phyloP scores from a whole-genome alignment of 2,797 vertebrate species.

The Zalophus californianus region DNA sequence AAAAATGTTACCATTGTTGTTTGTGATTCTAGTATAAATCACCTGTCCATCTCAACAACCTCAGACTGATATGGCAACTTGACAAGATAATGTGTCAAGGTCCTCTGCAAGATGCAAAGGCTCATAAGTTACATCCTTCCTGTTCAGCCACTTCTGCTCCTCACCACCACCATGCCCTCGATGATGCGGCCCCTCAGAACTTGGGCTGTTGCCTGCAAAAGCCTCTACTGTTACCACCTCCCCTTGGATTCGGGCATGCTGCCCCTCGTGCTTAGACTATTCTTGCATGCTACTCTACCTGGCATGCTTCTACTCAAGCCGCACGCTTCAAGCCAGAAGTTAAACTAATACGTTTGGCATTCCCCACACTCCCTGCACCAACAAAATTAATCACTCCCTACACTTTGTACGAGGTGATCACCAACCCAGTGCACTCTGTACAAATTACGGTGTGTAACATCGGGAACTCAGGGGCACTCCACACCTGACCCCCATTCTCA shows the following conservation, averaged over 20 bases:
- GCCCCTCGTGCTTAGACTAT: not conserved
- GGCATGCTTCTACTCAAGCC: not conserved
- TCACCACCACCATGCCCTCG: too few relatives aligned
- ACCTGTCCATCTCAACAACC: not conserved
- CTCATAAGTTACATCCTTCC: not conserved
- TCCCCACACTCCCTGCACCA: not conserved
- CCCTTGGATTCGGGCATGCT: not conserved
- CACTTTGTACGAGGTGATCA: not conserved
- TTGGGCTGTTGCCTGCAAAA: not conserved
- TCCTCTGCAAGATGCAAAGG: not conserved
- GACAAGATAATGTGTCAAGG: not conserved
- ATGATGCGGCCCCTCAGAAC: too few relatives aligned
- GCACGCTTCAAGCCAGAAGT: not conserved
- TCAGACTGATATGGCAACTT: not conserved
- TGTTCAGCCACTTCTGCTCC: not conserved
- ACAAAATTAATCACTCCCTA: not conserved
- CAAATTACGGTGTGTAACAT: not conserved
- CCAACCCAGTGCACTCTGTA: fast-evolving
- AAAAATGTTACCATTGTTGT: not conserved
- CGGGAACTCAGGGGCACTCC: not conserved
- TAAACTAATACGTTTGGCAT: not conserved
- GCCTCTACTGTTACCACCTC: too few relatives aligned
- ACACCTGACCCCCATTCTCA: not conserved
- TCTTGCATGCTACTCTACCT: not conserved
- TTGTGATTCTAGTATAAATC: not conserved